Evolutionary conservation across 2,113 vertebrate genomes (phyloP).

Genomic region (Tricholaema leucomelas): DNA sequence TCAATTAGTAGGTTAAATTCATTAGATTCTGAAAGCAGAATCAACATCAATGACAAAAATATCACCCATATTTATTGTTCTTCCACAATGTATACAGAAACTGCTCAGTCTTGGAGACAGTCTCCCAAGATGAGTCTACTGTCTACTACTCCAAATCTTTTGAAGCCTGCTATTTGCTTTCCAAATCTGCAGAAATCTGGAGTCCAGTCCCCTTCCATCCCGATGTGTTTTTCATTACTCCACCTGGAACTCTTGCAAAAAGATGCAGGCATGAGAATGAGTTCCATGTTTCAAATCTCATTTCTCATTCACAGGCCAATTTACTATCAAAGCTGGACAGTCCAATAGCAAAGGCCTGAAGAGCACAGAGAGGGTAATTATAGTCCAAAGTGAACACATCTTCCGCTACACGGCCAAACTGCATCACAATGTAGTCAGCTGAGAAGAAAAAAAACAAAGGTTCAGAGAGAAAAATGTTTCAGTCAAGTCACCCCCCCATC

Average conservation of each 20-base stretch:
- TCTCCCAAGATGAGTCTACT: neutral
- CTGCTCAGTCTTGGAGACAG: neutral
- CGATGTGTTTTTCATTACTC: neutral
- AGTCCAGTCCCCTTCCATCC: conserved; percentile 4
- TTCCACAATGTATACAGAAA: neutral
- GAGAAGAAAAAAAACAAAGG: neutral
- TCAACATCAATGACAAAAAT: neutral
- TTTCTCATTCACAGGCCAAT: conserved; percentile 90
- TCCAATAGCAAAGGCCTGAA: conserved; percentile 96
- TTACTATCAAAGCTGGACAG: conserved; percentile 98
- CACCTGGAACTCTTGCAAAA: neutral
- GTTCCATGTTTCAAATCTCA: neutral
- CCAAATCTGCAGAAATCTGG: neutral
- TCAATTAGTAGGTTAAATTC: neutral
- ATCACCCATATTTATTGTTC: neutral
- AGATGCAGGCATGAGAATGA: neutral
- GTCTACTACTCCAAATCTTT: neutral
- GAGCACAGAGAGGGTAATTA: conserved; percentile 94
- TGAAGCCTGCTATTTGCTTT: neutral
- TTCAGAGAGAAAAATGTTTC: neutral
- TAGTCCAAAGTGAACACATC: conserved; percentile 96
- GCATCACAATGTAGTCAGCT: conserved; percentile 99
- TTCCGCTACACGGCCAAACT: conserved; percentile 94
- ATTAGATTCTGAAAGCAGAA: neutral
- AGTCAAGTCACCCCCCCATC: neutral